Evolutionary conservation across 2,888 invertebrate genomes (phyloP).

Genomic region (Mythimna impura): DNA sequence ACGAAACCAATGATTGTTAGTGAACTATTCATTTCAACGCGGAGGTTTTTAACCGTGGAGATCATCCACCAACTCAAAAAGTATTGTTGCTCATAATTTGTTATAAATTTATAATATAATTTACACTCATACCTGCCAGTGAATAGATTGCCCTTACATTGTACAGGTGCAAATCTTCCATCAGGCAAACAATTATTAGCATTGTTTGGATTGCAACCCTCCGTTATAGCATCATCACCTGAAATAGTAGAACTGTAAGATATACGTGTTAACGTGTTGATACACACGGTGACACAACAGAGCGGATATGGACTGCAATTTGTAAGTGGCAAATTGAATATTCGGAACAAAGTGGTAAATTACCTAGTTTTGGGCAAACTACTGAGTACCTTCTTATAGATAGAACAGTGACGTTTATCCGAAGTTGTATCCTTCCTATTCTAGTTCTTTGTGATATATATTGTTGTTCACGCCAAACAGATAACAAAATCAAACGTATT

Average conservation of each 20-base stretch:
- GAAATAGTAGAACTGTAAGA: not conserved
- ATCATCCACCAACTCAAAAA: constrained; percentile 6
- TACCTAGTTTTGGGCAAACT: constrained; percentile 24
- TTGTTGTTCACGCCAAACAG: not conserved
- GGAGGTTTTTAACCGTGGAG: not conserved
- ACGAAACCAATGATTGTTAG: not conserved
- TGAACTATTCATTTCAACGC: not conserved
- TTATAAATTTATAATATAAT: not conserved
- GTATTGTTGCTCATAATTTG: constrained; percentile 15
- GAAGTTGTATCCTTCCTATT: not conserved
- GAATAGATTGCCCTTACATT: constrained; percentile 92
- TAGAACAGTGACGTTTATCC: not conserved
- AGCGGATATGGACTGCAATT: constrained; percentile 34
- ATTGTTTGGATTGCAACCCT: constrained; percentile 75
- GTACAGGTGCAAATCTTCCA: constrained; percentile 91
- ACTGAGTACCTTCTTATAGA: constrained; percentile 3
- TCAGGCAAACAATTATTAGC: constrained; percentile 88
- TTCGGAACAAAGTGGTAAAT: constrained; percentile 41
- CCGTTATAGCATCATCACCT: constrained; percentile 33
- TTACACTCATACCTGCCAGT: constrained; percentile 89
- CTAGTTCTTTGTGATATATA: constrained; percentile 10
- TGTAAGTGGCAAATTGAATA: constrained; percentile 31
- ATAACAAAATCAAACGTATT: not conserved
- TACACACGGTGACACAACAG: constrained; percentile 6
- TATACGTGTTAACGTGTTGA: not conserved